These are phyloP conservation scores for Brienomyrus longianalis DNA, from an alignment of 2,113 vertebrate species.

Conservation along the genomic window DNA sequence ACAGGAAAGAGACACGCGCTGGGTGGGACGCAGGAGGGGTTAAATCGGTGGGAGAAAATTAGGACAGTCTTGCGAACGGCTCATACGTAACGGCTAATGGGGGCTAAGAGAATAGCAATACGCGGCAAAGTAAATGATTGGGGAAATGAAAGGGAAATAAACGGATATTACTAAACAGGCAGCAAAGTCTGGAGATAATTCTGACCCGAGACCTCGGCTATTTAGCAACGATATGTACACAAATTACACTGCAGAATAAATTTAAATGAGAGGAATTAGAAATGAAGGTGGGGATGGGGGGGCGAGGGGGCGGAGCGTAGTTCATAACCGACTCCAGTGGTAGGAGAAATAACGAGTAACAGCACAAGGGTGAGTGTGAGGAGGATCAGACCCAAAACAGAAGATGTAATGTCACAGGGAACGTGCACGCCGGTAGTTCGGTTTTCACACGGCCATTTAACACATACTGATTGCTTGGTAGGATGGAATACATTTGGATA, in stretches of 20 bases:
- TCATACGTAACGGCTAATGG: background rate
- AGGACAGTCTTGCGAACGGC: background rate
- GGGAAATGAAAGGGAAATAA: background rate
- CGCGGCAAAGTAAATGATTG: background rate
- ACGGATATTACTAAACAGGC: background rate
- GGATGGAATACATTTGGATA: background rate
- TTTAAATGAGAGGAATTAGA: constrained; percentile 30
- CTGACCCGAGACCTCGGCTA: constrained; percentile 44
- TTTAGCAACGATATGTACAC: constrained; percentile 51
- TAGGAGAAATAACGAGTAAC: background rate
- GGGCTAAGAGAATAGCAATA: background rate
- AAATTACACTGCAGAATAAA: constrained; percentile 31
- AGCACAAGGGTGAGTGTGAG: background rate
- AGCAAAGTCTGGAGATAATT: constrained; percentile 17
- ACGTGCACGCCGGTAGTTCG: background rate
- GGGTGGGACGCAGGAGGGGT: background rate
- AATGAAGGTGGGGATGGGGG: constrained; percentile 2
- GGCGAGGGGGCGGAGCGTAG: background rate
- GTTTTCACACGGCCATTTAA: background rate
- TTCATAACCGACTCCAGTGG: background rate
- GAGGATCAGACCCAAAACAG: background rate
- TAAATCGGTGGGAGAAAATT: background rate
- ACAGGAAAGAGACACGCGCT: background rate
- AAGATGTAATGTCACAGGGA: background rate
- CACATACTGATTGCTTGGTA: background rate